Conservation (phyloP, 2,888 invertebrate genomes). For the Cantharis rufa region DNA sequence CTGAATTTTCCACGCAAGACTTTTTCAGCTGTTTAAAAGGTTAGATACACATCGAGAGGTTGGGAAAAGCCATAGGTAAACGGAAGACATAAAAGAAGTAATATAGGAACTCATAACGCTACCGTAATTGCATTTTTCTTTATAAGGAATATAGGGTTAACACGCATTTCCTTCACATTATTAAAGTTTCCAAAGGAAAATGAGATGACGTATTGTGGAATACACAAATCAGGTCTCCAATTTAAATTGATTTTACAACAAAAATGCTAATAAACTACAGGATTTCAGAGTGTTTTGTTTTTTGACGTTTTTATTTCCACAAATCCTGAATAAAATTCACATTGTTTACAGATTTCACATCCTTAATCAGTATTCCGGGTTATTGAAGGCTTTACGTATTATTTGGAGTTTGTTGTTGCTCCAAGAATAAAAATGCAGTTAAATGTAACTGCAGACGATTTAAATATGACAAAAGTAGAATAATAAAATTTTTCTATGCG, state of each 20-base stretch:
- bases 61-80: slow-evolving; percentile 5
- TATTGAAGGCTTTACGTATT: slow-evolving; percentile 23
- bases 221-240: slow-evolving; percentile 10
- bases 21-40: not conserved
- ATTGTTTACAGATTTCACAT: slow-evolving; percentile 17
- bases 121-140: slow-evolving; percentile 22
- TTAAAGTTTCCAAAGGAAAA: slow-evolving; percentile 14
- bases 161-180: slow-evolving; percentile 22
- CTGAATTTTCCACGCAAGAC: not conserved
- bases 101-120: slow-evolving; percentile 12
- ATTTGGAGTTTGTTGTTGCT: not conserved
- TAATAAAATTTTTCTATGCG: not conserved
- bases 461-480: not conserved
- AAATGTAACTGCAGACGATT: not conserved
- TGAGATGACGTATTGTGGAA: slow-evolving; percentile 12
- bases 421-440: not conserved
- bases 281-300: not conserved
- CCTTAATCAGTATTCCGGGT: slow-evolving; percentile 27
- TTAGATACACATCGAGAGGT: not conserved
- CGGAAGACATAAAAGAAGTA: slow-evolving; percentile 15
- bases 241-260: slow-evolving; percentile 4
- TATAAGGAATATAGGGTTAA: slow-evolving; percentile 11
- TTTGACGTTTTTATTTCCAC: slow-evolving; percentile 15
- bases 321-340: slow-evolving; percentile 26
- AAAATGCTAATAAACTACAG: not conserved